Evolutionary conservation across 2,888 invertebrate species (phyloP).

Genomic region (Adela reaumurella): DNA sequence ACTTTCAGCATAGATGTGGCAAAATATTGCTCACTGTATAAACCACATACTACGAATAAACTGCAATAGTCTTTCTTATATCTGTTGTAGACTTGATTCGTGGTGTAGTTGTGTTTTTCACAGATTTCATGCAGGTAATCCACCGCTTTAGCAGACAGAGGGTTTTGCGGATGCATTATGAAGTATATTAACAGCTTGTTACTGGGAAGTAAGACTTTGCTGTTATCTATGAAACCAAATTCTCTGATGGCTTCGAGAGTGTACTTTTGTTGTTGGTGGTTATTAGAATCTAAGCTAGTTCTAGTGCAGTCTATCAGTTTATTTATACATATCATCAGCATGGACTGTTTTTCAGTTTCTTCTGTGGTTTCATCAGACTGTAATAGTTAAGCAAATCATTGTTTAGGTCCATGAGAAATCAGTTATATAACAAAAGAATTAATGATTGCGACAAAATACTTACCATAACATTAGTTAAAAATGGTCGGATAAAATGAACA

Average conservation of each 20-base stretch:
- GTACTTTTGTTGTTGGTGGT: constrained; percentile 51
- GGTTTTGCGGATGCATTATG: constrained; percentile 61
- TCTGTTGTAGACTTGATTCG: constrained; percentile 57
- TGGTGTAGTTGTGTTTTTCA: constrained; percentile 45
- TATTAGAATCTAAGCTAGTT: constrained; percentile 44
- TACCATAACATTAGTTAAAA: constrained; percentile 20
- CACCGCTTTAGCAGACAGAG: constrained; percentile 53
- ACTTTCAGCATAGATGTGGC: constrained; percentile 58
- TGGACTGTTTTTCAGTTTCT: constrained; percentile 28
- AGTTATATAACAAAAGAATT: constrained; percentile 1
- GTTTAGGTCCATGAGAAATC: constrained; percentile 1
- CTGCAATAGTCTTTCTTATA: constrained; percentile 62
- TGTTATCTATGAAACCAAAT: constrained; percentile 35
- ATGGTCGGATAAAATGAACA: constrained; percentile 27
- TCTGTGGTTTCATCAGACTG: constrained; percentile 20
- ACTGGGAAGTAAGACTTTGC: constrained; percentile 35
- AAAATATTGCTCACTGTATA: constrained; percentile 54
- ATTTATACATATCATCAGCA: constrained; percentile 32
- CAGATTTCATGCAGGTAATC: constrained; percentile 57
- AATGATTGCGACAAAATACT: constrained; percentile 13
- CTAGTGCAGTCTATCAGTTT: constrained; percentile 41
- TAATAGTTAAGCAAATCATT: constrained; percentile 12
- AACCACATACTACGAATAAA: constrained; percentile 58
- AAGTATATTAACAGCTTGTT: constrained; percentile 57
- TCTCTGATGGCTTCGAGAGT: constrained; percentile 51